Base-by-base conservation (phyloP, 2,113 vertebrate genomes). In the zebrafish (Danio rerio) region DNA sequence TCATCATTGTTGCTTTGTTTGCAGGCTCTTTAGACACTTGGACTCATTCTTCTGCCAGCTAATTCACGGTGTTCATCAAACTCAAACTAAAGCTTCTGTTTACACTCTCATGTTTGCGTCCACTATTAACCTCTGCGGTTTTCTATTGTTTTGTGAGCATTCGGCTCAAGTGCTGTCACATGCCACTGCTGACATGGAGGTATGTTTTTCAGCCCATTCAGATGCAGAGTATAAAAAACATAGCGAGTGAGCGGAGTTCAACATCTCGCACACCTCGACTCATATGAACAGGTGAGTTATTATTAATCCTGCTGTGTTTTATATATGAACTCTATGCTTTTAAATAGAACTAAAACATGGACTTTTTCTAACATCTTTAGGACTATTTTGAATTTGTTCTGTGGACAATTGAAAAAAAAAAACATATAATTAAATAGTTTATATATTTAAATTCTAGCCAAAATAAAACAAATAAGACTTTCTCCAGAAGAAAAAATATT, bases 141-240 rank as follows among this genome's bases (percentile, higher is more conserved):
- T 40, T 12, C 12, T 80, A 79, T 89, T 86, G 86, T 85, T 78
- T 70, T 81, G 3, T 47, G 16, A 16, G 69, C 13, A 59, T 18
- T 16, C 10, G 61, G 68, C 66, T 78, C 70, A 74, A 76, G 75
- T 61, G 55, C 6, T 3, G 81, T 80, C 56, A 81, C 45, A 12
- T 47, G 87, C 86, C 74, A 84, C 42, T 55, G 63, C 20, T n/a
- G 47, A 31, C 58, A 69, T 11, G 5, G 43, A 75, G 62, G 65
- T 0, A 16, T 7, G 59, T 66, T 42, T 21, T 12, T 15, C 71
- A 16, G 16, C 5, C 5, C 55, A 4, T 13, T 18, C 43, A 7
- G 11, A n/a, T 15, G 12, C 47, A 9, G 9, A 13, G 7, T 91
- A 91, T 92, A 93, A 89, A 89, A 87, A 31, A 78, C 56, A 15